These are phyloP conservation scores for Platorchestia sp. DNA, from an alignment of 1,140 invertebrate species.

Conservation along the genomic window DNA sequence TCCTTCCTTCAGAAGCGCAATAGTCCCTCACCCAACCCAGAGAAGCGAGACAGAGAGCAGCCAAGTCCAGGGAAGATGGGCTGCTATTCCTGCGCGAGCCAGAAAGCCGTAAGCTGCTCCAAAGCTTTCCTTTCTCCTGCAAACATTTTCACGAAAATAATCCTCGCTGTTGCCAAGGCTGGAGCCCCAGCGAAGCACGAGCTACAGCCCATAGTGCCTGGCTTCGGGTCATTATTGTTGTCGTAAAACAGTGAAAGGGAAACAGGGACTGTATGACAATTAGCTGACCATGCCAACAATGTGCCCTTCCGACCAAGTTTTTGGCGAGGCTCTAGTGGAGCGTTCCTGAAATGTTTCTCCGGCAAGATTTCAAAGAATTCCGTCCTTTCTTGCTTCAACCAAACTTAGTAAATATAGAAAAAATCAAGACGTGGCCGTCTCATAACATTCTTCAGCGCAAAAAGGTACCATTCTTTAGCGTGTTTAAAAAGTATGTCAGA, in stretches of 20 bases:
- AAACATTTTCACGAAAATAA: conserved; percentile 10
- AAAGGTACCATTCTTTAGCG: neutral
- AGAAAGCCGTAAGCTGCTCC: neutral
- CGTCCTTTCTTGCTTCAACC: neutral
- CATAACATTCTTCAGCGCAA: neutral
- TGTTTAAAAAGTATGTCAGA: neutral
- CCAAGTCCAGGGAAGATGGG: neutral
- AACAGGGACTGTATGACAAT: conserved; percentile 22
- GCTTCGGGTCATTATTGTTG: conserved; percentile 16
- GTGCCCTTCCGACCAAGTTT: neutral
- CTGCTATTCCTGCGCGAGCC: neutral
- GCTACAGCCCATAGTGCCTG: neutral
- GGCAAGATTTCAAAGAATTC: neutral
- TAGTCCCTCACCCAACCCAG: neutral
- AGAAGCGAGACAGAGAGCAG: neutral
- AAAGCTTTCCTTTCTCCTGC: neutral
- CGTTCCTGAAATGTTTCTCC: neutral
- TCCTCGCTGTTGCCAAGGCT: neutral
- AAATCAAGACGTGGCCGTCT: neutral
- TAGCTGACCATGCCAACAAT: conserved; percentile 22
- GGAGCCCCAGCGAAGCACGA: neutral
- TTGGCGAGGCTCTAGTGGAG: neutral
- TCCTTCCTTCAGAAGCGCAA: neutral
- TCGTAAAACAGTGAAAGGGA: conserved; percentile 24
- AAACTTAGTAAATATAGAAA: neutral